Base-by-base conservation (phyloP, 2,797 vertebrate species). In the Manis crassicaudata region DNA sequence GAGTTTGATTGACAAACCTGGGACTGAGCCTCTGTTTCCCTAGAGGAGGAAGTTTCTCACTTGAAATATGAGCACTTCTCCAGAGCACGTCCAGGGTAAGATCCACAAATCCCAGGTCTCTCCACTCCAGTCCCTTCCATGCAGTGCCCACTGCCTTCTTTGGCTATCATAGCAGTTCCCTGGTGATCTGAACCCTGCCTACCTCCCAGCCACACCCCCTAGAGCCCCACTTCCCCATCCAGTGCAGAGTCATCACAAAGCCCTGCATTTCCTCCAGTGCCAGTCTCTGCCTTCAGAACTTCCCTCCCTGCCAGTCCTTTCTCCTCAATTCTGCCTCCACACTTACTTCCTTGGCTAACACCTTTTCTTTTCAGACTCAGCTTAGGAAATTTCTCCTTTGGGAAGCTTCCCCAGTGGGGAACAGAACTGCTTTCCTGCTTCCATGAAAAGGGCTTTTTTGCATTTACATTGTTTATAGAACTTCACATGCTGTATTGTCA, bases 1-100 rank as follows among this genome's bases (percentile, higher is more conserved):
- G 84, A 68, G 18, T 93, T 58, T 82, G 88, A 96, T 65, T 62
- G 92, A 94, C 90, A 95, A 76, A 23, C 32, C 40, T 76, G 70
- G 56, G 76, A 20, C 43, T 4, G 37, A 54, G 40, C 25, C 52
- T 86, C 29, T 5, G 21, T 67, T 58, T 62, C 46, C 46, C 17
- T 0, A 18, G 77, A 23, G 25, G 58, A 92, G n/a, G 40, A 54
- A 80, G 21, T 8, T 18, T 52, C 29, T 40, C 37, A 3, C 46
- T 62, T 76, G 89, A 76, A 91, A 67, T 5, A 4, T 1, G 32
- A 17, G 16, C 56, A 12, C 7, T 76, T 73, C 56, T 81, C 27
- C 37, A 32, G 43, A 54, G 35, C 1, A 1, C 68, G 32, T 67
- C 21, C 62, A 32, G 40, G 85, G 23, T 6, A 58, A 88, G 23